Percentiles rank a stretch among this genome's conserved stretches.
Evolutionary conservation across 2,888 invertebrate genomes (phyloP).

Genomic region (Zygaena filipendulae): DNA sequence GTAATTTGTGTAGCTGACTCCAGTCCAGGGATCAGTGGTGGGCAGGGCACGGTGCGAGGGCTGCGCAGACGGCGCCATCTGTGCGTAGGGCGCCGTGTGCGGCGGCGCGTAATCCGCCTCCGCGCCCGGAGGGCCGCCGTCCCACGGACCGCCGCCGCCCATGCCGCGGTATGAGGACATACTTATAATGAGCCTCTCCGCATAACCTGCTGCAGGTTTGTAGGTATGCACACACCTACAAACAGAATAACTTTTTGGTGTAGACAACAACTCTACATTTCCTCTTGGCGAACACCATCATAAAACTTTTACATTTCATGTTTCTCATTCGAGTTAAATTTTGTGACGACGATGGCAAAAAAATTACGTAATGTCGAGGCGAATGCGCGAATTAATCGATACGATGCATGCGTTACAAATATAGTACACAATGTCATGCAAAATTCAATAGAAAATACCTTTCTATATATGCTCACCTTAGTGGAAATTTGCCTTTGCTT

Average conservation of each 20-base stretch:
- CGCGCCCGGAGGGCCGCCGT: slow-evolving; percentile 65
- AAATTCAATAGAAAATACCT: slow-evolving; percentile 37
- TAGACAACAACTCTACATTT: slow-evolving; percentile 60
- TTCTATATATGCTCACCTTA: slow-evolving; percentile 52
- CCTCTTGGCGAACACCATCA: slow-evolving; percentile 41
- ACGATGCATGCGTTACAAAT: slow-evolving; percentile 32
- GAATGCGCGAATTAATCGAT: too few relatives aligned
- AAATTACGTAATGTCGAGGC: slow-evolving; percentile 68
- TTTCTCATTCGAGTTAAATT: slow-evolving; percentile 42
- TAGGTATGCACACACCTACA: slow-evolving; percentile 73
- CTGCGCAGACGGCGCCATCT: slow-evolving; percentile 34
- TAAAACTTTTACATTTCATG: slow-evolving; percentile 31
- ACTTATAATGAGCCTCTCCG: slow-evolving; percentile 50
- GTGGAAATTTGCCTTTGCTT: slow-evolving; percentile 29
- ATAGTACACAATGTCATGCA: slow-evolving; percentile 26
- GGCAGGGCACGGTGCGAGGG: slow-evolving; percentile 38
- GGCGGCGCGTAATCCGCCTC: slow-evolving; percentile 56
- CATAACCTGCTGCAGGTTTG: slow-evolving; percentile 69
- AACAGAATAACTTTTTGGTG: slow-evolving; percentile 77
- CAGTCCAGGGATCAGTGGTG: slow-evolving; percentile 59
- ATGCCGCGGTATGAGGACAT: slow-evolving; percentile 58
- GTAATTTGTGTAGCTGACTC: slow-evolving; percentile 53
- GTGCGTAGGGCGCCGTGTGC: background rate
- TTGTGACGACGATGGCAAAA: slow-evolving; percentile 48
- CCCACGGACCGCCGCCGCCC: slow-evolving; percentile 48